Percentiles rank a stretch among this genome's conserved stretches.
phyloP scores from a whole-genome alignment of 2,888 invertebrate species.

The Stenichneumon culpator region DNA sequence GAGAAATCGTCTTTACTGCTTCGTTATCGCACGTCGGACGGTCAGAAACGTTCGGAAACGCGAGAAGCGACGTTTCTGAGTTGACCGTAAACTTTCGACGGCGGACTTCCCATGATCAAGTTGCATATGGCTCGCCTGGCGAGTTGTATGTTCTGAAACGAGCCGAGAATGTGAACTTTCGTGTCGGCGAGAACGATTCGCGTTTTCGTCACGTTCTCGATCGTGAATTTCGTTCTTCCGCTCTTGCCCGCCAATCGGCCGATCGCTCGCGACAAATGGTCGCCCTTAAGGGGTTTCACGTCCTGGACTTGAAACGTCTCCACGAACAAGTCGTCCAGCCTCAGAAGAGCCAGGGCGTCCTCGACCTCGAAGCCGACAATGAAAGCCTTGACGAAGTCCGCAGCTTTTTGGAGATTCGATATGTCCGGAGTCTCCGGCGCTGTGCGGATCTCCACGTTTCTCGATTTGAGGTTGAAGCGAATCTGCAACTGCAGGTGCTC shows the following conservation, averaged over 20 bases:
- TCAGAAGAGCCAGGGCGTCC: slow-evolving; percentile 96
- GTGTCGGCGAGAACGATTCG: slow-evolving; percentile 98
- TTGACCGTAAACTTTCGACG: slow-evolving; percentile 99
- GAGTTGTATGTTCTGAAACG: slow-evolving; percentile 97
- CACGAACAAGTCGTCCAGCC: slow-evolving; percentile 98
- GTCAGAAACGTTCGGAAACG: slow-evolving; percentile 93
- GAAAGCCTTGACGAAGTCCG: slow-evolving; percentile 99
- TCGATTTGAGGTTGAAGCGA: slow-evolving; percentile 95
- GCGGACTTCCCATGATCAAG: slow-evolving; percentile 98
- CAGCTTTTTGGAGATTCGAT: slow-evolving; percentile 97
- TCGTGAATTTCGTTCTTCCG: slow-evolving; percentile 98
- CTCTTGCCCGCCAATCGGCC: slow-evolving; percentile 99
- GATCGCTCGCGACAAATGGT: slow-evolving; percentile 97
- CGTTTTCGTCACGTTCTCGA: slow-evolving; percentile 99
- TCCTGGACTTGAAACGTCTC: slow-evolving; percentile 99
- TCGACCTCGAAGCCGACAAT: slow-evolving; percentile 98
- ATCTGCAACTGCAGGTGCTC: slow-evolving; percentile 97
- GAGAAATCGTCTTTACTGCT: slow-evolving; percentile 63
- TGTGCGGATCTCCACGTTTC: slow-evolving; percentile 94
- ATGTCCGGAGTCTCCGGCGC: slow-evolving; percentile 92
- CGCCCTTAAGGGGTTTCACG: slow-evolving; percentile 97
- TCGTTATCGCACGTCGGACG: slow-evolving; percentile 72
- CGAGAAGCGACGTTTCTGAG: slow-evolving; percentile 94
- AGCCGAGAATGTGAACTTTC: slow-evolving; percentile 98
- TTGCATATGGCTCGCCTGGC: slow-evolving; percentile 98